phyloP scores from a whole-genome alignment of 2,888 invertebrate genomes.

The Eristalis arbustorum region DNA sequence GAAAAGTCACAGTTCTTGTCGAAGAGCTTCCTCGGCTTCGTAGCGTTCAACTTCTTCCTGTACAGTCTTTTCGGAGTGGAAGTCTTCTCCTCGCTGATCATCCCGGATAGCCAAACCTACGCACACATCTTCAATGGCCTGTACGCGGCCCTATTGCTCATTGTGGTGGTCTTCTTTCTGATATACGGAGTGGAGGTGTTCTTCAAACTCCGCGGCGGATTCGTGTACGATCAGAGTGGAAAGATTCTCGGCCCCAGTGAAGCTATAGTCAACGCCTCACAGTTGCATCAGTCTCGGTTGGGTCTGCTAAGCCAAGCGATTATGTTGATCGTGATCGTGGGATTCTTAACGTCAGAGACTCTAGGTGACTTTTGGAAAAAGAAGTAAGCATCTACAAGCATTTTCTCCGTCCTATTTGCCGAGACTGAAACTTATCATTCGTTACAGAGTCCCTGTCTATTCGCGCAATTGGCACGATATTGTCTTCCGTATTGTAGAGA shows the following conservation, averaged over 20 bases:
- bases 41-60: conserved; percentile 92
- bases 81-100: conserved; percentile 79
- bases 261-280: conserved; percentile 88
- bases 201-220: conserved; percentile 94
- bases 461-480: conserved; percentile 96
- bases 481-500: conserved; percentile 93
- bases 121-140: conserved; percentile 94
- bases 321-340: conserved; percentile 93
- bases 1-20: conserved; percentile 94
- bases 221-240: conserved; percentile 87
- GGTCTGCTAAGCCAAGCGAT: conserved; percentile 94
- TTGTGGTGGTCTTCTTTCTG: conserved; percentile 94
- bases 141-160: conserved; percentile 93
- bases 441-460: conserved; percentile 88
- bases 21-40: conserved; percentile 94
- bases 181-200: conserved; percentile 97
- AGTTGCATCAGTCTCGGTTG: conserved; percentile 93
- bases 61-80: conserved; percentile 92
- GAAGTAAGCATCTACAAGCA: conserved; percentile 83
- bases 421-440: not conserved
- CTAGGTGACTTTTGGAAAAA: conserved; percentile 96
- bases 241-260: conserved; percentile 82
- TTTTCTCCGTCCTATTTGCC: conserved; percentile 59
- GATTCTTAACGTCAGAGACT: conserved; percentile 94
- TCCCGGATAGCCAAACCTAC: conserved; percentile 81